Evolutionary conservation across 2,113 vertebrate genomes (phyloP).

Genomic region (Callocephalon fimbriatum): DNA sequence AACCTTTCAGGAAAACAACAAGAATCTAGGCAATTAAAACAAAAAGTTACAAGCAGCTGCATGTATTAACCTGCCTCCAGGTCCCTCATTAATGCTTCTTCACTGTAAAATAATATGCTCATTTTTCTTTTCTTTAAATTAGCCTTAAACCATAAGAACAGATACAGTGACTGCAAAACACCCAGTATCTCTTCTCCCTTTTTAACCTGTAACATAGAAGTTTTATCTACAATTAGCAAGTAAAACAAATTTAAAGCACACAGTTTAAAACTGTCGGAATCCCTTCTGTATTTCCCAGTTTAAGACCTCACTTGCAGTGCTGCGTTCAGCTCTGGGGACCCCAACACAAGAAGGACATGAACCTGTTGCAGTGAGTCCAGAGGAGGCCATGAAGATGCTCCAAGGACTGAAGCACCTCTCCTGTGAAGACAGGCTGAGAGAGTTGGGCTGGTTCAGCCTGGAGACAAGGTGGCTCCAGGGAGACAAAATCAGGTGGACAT

Average conservation of each 20-base stretch:
- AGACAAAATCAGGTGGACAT: background rate
- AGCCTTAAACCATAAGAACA: background rate
- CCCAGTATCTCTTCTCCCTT: background rate
- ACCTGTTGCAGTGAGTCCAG: background rate
- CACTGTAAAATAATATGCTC: background rate
- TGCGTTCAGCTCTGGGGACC: background rate
- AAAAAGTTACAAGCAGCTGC: background rate
- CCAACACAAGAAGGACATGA: background rate
- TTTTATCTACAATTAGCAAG: background rate
- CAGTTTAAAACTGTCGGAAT: background rate
- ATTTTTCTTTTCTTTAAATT: background rate
- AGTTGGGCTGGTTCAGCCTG: background rate
- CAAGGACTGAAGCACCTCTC: background rate
- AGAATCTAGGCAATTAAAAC: background rate
- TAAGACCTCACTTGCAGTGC: background rate
- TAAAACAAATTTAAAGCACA: background rate
- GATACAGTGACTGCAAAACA: background rate
- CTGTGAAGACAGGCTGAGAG: background rate
- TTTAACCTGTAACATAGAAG: background rate
- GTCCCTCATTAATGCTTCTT: background rate
- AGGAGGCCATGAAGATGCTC: background rate
- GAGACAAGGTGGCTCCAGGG: background rate
- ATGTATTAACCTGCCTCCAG: background rate
- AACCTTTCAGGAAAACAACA: background rate
- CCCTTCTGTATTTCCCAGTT: background rate